A percentile compares a stretch with the other conserved stretches of the same genome.
Conservation (phyloP, 2,797 vertebrate genomes). For the Xenops minutus region DNA sequence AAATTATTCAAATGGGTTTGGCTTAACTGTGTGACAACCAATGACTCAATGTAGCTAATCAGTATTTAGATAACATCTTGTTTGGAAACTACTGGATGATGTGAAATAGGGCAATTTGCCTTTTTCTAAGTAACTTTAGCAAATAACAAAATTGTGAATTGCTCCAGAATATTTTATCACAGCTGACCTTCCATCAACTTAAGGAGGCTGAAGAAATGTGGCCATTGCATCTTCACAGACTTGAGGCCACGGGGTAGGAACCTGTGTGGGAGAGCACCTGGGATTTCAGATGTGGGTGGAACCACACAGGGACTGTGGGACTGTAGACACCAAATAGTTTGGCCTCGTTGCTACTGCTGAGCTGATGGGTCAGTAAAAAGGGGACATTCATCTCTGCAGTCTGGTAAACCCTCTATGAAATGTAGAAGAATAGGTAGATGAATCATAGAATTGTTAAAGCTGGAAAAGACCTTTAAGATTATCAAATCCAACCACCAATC, state of each 20-base stretch:
- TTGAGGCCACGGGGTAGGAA: neutral
- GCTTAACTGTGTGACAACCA: neutral
- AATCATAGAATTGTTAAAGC: neutral
- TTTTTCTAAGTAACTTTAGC: neutral
- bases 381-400: neutral
- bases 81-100: neutral
- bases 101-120: neutral
- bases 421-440: neutral
- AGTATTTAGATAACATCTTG: neutral
- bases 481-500: neutral
- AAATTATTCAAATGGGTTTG: neutral
- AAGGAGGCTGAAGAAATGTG: neutral
- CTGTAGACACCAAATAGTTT: neutral
- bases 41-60: neutral
- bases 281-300: neutral
- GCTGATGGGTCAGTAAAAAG: neutral
- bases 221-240: neutral
- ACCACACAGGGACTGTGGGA: accelerated
- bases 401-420: neutral
- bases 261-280: neutral
- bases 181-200: neutral
- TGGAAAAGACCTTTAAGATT: neutral
- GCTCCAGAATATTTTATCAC: neutral
- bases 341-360: neutral
- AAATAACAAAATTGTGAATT: neutral